phyloP scores from a whole-genome alignment of 2,888 invertebrate species.

The Ctenicera cuprea region DNA sequence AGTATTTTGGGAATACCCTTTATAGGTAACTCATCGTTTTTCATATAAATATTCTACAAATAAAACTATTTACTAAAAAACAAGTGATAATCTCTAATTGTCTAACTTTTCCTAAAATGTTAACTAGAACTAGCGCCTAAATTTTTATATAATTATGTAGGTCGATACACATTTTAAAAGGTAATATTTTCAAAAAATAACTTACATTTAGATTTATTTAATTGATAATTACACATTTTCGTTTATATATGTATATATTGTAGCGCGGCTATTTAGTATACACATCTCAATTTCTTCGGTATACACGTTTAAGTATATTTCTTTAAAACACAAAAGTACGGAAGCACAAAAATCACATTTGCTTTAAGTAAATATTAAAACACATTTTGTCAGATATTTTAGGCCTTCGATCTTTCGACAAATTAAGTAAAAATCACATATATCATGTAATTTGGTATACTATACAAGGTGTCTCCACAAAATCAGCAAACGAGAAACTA shows the following conservation, averaged over 20 bases:
- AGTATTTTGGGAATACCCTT: conserved; percentile 57
- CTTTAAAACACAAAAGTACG: conserved; percentile 60
- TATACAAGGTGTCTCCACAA: background rate
- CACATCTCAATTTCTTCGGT: conserved; percentile 20
- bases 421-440: conserved; percentile 25
- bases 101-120: conserved; percentile 31
- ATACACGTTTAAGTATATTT: conserved; percentile 2
- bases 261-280: conserved; percentile 39
- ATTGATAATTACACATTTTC: conserved; percentile 46
- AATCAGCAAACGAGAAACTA: background rate
- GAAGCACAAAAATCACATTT: conserved; percentile 69
- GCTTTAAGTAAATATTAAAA: conserved; percentile 57
- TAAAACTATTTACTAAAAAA: conserved; percentile 29
- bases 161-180: conserved; percentile 42
- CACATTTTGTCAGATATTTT: conserved; percentile 36
- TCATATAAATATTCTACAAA: conserved; percentile 44
- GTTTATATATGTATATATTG: conserved; percentile 33
- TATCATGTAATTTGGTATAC: background rate
- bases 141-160: conserved; percentile 43
- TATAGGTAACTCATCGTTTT: conserved; percentile 57
- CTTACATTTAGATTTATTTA: conserved; percentile 47
- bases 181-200: conserved; percentile 50
- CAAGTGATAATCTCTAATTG: conserved; percentile 31
- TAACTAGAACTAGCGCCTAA: conserved; percentile 34
- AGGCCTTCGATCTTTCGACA: conserved; percentile 45